Evolutionary conservation across 1,140 invertebrate species (phyloP), one percentile per base, ranked within the genome.

Genomic region (Scaptomyza montana): DNA sequence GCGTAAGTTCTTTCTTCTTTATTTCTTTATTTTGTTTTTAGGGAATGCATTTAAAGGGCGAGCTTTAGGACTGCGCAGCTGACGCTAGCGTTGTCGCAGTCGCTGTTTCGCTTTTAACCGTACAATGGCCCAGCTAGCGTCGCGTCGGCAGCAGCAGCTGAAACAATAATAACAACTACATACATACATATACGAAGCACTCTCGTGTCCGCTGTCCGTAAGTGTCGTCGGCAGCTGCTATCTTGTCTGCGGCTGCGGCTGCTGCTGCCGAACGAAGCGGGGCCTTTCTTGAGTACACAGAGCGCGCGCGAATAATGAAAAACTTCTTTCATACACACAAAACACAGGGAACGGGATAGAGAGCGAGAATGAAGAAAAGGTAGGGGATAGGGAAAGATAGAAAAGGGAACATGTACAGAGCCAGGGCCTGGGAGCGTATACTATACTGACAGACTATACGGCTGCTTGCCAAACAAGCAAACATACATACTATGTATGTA

Each of bases 291-390:
- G 75, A 79, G 68, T 60, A 67, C 75, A 60, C 21, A 80, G 77
- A 68, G 56, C 66, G 74, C 81, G 79, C 82, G 79, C 82, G 84
- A 89, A 78, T 76, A 87, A 69, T 62, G 72, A 87, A 84, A 84
- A 87, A 87, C 82, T 87, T 87, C 82, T 87, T 89, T 78, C 84
- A 77, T 56, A 68, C 68, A 70, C 68, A 60, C 60, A 68, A 68
- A 65, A 70, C 68, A 60, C 50, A 62, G 78, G 13, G 54, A 49
- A 50, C n/a, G 60, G 49, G 46, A 53, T 57, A 54, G 63, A 25
- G 53, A 36, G 30, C 36, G 28, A 41, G 33, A 63, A 51, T 4
- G n/a, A 36, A 28, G 36, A 9, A 9, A 9, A 36, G 41, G 39
- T 53, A 62, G 66, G 12, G 43, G 28, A 36, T n/a, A 25, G 1